These are phyloP conservation scores for Pygoscelis antarcticus DNA, from an alignment of 2,113 vertebrate species.

Conservation along the genomic window DNA sequence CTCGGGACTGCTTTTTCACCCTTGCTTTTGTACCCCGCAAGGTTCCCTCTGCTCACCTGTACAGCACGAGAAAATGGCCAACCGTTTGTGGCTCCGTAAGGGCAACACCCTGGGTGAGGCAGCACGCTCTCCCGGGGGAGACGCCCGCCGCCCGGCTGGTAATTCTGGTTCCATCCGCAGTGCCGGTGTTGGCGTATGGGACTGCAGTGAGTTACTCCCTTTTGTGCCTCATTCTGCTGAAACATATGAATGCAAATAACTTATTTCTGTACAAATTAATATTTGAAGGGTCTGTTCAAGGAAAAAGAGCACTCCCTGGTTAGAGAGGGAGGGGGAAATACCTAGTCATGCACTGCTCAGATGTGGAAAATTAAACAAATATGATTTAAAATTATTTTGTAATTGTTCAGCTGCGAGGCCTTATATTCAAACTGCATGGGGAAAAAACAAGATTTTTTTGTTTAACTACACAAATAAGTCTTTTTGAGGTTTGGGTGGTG, in stretches of 20 bases:
- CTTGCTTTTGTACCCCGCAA: rapidly evolving
- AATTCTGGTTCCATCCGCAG: conserved; percentile 19
- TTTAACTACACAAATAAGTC: background rate
- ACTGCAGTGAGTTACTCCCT: background rate
- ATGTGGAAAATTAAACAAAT: conserved; percentile 47
- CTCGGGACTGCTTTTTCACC: background rate
- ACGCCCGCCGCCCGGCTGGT: background rate
- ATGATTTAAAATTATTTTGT: background rate
- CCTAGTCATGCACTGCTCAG: background rate
- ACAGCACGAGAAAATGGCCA: background rate
- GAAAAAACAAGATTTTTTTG: background rate
- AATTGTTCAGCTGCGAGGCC: background rate
- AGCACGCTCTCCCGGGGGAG: background rate
- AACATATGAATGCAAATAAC: background rate
- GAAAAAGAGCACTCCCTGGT: background rate
- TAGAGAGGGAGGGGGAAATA: background rate
- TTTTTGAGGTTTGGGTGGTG: background rate
- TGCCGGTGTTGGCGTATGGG: background rate
- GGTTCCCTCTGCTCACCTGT: background rate
- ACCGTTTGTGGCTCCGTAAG: background rate
- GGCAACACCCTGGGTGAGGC: conserved; percentile 32
- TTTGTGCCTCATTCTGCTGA: background rate
- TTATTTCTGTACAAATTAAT: background rate
- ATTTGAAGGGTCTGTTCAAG: background rate
- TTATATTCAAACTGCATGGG: background rate